Percentiles rank a stretch among this genome's conserved stretches.
phyloP scores from a whole-genome alignment of 2,888 invertebrate genomes.

The Spialia ferax region DNA sequence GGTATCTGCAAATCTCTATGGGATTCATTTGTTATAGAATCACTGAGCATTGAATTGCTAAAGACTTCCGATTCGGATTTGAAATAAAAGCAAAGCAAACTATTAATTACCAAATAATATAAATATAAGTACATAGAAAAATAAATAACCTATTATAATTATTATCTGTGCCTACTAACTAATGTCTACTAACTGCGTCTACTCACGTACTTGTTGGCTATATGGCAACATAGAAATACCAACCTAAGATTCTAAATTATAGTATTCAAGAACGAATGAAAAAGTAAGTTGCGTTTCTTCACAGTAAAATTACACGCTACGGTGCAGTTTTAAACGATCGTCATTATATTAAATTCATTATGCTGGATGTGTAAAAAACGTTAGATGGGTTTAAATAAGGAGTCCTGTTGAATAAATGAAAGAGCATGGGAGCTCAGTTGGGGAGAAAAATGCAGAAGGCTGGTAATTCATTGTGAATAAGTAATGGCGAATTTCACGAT shows the following conservation, averaged over 20 bases:
- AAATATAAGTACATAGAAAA: too few species aligned
- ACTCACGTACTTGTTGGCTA: too few species aligned
- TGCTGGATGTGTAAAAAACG: constrained; percentile 16
- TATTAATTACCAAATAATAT: too few species aligned
- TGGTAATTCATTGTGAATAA: constrained; percentile 79
- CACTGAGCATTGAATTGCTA: constrained; percentile 17
- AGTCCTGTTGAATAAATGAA: constrained; percentile 73
- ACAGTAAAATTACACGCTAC: constrained; percentile 11
- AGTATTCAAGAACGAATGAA: neutral
- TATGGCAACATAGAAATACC: too few species aligned
- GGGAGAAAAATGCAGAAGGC: constrained; percentile 69
- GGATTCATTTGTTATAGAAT: constrained; percentile 22
- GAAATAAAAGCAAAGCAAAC: neutral
- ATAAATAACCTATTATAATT: too few species aligned
- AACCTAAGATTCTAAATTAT: neutral
- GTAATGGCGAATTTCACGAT: constrained; percentile 71
- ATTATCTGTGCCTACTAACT: too few species aligned
- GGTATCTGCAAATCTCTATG: constrained; percentile 38
- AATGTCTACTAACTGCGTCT: too few species aligned
- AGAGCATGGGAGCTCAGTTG: constrained; percentile 66
- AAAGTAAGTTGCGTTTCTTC: neutral
- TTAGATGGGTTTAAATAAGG: constrained; percentile 56
- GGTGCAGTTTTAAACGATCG: constrained; percentile 3
- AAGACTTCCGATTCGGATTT: too few species aligned
- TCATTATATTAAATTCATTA: constrained; percentile 29